Conservation (phyloP, 2,113 vertebrate genomes). For the Apeltes quadracus region DNA sequence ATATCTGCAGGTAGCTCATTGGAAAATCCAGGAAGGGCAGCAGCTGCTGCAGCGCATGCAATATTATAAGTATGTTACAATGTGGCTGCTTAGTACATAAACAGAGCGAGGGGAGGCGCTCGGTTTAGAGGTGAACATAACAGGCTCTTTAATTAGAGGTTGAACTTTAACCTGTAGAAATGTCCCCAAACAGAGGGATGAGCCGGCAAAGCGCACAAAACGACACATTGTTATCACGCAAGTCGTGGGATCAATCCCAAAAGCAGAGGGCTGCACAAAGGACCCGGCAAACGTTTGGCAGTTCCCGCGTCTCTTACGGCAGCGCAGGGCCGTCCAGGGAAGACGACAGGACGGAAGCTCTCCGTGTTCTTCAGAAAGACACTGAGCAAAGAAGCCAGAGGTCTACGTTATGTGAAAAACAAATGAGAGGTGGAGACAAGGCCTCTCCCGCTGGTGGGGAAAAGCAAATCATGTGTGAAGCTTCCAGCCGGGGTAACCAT, state of each 20-base stretch:
- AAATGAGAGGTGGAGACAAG: constrained; percentile 61
- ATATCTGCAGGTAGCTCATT: constrained; percentile 64
- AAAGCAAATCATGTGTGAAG: constrained; percentile 72
- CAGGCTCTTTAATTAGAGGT: constrained; percentile 72
- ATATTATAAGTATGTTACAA: constrained; percentile 48
- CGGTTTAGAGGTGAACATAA: constrained; percentile 56
- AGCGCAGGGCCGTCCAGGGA: constrained; percentile 21
- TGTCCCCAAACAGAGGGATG: too few species aligned
- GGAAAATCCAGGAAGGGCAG: constrained; percentile 59
- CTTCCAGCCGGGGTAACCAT: constrained; percentile 66
- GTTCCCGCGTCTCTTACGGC: constrained; percentile 53
- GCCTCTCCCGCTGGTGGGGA: constrained; percentile 71
- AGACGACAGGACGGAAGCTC: constrained; percentile 33
- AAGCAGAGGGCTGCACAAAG: constrained; percentile 47
- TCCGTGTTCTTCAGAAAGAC: constrained; percentile 47
- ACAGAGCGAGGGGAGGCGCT: constrained; percentile 54
- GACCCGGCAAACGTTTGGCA: constrained; percentile 57
- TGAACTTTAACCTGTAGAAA: constrained; percentile 72
- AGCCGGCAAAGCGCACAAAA: too few species aligned
- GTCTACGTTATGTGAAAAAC: constrained; percentile 68
- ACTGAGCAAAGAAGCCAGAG: constrained; percentile 41
- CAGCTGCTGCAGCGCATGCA: constrained; percentile 37
- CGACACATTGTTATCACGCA: constrained; percentile 66
- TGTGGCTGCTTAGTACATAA: constrained; percentile 63
- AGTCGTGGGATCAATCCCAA: constrained; percentile 29